Conservation (phyloP, 2,113 vertebrate genomes). For the Pionites leucogaster region DNA sequence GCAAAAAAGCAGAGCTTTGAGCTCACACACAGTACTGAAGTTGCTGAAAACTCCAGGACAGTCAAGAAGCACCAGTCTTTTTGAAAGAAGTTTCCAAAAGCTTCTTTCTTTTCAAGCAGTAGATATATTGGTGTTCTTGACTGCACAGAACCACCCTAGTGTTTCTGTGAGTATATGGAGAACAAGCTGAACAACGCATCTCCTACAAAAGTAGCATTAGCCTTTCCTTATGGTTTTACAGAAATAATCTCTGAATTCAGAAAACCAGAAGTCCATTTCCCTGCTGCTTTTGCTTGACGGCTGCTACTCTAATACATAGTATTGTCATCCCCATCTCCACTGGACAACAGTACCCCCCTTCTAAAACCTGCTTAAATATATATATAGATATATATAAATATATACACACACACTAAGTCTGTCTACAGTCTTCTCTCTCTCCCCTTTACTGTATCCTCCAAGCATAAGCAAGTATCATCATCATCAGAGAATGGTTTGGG, state of each 20-base stretch:
- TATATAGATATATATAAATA: not conserved
- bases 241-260: not conserved
- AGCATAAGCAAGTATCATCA: not conserved
- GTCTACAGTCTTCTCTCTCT: not conserved
- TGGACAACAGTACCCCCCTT: not conserved
- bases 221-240: not conserved
- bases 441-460: not conserved
- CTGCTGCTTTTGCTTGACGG: not conserved
- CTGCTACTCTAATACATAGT: not conserved
- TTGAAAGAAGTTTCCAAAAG: not conserved
- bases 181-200: not conserved
- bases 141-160: not conserved
- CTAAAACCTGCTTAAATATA: not conserved
- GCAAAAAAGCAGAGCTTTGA: not conserved
- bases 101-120: not conserved
- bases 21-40: not conserved
- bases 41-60: not conserved
- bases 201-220: not conserved
- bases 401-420: not conserved
- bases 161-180: not conserved
- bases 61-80: not conserved
- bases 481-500: not conserved
- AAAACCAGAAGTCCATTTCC: not conserved
- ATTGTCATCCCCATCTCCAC: not conserved
- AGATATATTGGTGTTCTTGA: not conserved